Base-by-base conservation (phyloP, 2,888 invertebrate genomes). In the Teleiodes luculella region DNA sequence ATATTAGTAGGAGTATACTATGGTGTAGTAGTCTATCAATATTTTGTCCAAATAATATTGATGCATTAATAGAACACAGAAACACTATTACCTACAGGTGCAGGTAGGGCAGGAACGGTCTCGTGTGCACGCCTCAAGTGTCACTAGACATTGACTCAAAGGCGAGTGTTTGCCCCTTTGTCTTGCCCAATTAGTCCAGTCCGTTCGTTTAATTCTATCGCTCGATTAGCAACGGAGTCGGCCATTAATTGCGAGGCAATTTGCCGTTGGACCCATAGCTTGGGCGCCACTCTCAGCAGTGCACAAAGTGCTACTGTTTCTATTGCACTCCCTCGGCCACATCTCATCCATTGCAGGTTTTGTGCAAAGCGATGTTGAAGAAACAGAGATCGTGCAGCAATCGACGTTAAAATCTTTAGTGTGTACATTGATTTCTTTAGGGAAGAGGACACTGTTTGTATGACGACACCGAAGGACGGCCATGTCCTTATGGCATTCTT, bases 161-260 rank as follows among this genome's bases (percentile, higher is more conserved):
- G 86, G 84, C 75, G 83, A 86, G 79, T 89, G 88, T 88, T 88
- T 87, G 87, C 80, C 83, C 85, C 88, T 87, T 88, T 88, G 87
- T 87, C 88, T 89, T 88, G 76, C 82, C 74, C 88, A 89, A 89
- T 89, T 89, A 89, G 86, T 86, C 80, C 80, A 78, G 82, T 79
- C 86, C 86, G 88, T 87, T 87, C 87, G 84, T 87, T 88, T 88
- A 88, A 89, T 88, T 86, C 85, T 86, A 87, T 86, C 86, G 87
- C 82, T 87, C 88, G 88, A 89, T 89, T 88, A 88, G 83, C 78
- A 80, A 79, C 73, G 73, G 79, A 77, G 74, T 78, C 80, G 78
- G 69, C 80, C 81, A 85, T 82, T 87, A 87, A 89, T 86, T 87
- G 86, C 82, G 66, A 72, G 75, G 76, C 84, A 86, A 86, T 86